phyloP scores from a whole-genome alignment of 2,888 invertebrate genomes.

The Meteorus cinctellus region DNA sequence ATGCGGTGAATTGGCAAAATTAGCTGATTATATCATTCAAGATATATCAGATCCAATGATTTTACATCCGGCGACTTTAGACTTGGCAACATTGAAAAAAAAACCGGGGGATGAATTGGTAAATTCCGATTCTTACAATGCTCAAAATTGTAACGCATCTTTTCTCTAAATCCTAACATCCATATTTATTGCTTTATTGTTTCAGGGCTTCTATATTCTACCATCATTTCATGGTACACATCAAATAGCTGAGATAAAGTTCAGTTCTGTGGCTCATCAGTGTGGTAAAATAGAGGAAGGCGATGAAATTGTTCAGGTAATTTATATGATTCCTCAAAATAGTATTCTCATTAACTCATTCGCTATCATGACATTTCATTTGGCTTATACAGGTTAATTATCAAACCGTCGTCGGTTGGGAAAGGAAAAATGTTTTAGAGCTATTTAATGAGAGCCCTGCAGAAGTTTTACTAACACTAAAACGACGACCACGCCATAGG shows the following conservation, averaged over 20 bases:
- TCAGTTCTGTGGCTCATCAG: slow-evolving; percentile 93
- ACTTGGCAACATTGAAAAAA: slow-evolving; percentile 89
- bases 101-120: slow-evolving; percentile 86
- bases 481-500: slow-evolving; percentile 87
- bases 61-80: slow-evolving; percentile 92
- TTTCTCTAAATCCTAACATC: neutral
- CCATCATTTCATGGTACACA: slow-evolving; percentile 87
- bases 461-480: slow-evolving; percentile 87
- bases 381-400: slow-evolving; percentile 78
- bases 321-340: slow-evolving; percentile 59
- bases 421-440: slow-evolving; percentile 83
- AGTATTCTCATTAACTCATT: neutral
- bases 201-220: slow-evolving; percentile 89
- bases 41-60: slow-evolving; percentile 92
- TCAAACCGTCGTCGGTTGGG: slow-evolving; percentile 87
- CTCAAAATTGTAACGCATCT: too few relatives aligned
- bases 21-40: slow-evolving; percentile 90
- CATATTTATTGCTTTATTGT: slow-evolving; percentile 45
- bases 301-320: slow-evolving; percentile 95
- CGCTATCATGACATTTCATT: neutral
- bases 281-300: slow-evolving; percentile 95
- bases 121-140: slow-evolving; percentile 48
- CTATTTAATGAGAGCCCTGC: slow-evolving; percentile 84
- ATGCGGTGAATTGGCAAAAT: slow-evolving; percentile 83
- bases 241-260: slow-evolving; percentile 92